Evolutionary conservation across 2,888 invertebrate species (phyloP).

Genomic region (Napeogenes sylphis): DNA sequence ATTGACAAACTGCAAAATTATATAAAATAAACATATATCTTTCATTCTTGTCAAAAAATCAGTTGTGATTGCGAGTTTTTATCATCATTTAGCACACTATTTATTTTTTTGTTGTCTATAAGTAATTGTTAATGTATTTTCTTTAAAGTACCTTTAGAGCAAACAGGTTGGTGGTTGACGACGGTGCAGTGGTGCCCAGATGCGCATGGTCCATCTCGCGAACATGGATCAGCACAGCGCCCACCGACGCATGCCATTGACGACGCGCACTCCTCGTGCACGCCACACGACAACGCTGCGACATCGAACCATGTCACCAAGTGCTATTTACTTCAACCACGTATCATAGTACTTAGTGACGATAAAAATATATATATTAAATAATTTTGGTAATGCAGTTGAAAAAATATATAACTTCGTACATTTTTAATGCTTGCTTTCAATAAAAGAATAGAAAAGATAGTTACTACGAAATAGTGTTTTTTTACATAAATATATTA

Average conservation of each 20-base stretch:
- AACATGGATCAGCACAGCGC: conserved; percentile 90
- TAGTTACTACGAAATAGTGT: conserved; percentile 10
- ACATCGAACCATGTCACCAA: conserved; percentile 30
- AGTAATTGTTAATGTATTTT: background rate
- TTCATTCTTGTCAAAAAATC: too few species aligned
- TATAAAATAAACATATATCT: background rate
- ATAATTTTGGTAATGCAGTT: background rate
- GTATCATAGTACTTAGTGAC: conserved; percentile 15
- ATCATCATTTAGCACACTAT: background rate
- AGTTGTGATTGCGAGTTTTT: background rate
- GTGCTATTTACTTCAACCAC: background rate
- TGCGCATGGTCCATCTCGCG: conserved; percentile 83
- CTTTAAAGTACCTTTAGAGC: conserved; percentile 80
- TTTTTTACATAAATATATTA: conserved; percentile 10
- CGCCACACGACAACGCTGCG: conserved; percentile 88
- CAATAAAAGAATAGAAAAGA: conserved; percentile 16
- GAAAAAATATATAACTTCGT: conserved; percentile 6
- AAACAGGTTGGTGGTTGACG: conserved; percentile 89
- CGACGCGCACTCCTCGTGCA: conserved; percentile 87
- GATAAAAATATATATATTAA: background rate
- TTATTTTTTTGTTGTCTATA: background rate
- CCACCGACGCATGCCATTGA: conserved; percentile 88
- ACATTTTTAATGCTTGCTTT: background rate
- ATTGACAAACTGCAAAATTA: conserved; percentile 80
- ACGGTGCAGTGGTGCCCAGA: conserved; percentile 88